A percentile compares a stretch with the other conserved stretches of the same genome.
These are phyloP conservation scores for Lophius americanus DNA, from an alignment of 2,797 vertebrate genomes.

Conservation along the genomic window DNA sequence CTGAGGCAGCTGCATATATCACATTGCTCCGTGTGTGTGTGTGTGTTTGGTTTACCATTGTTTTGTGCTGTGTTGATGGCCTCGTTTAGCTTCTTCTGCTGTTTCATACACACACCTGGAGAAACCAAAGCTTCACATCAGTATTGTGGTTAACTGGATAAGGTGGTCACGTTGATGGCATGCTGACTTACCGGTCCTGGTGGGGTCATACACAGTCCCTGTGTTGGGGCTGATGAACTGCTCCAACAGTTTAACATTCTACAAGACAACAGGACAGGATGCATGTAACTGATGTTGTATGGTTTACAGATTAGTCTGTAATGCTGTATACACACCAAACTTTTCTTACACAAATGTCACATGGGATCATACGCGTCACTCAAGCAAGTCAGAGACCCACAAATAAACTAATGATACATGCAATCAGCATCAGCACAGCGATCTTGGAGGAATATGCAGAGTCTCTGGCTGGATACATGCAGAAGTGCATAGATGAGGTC, in stretches of 20 bases:
- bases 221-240: conserved; percentile 90
- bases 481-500: too few species aligned
- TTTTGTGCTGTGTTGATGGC: conserved; percentile 84
- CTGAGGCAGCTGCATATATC: not conserved
- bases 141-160: not conserved
- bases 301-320: too few species aligned
- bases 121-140: conserved; percentile 5
- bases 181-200: conserved; percentile 83
- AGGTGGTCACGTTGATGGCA: not conserved
- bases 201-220: conserved; percentile 84
- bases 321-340: too few species aligned
- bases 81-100: conserved; percentile 82
- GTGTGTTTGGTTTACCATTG: conserved; percentile 75
- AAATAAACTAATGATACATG: too few species aligned
- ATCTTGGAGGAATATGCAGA: too few species aligned
- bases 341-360: too few species aligned
- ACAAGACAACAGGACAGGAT: not conserved
- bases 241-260: conserved; percentile 91
- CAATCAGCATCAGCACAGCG: too few species aligned
- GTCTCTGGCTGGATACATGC: too few species aligned
- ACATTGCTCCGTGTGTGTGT: not conserved
- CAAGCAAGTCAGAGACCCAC: too few species aligned
- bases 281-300: too few species aligned
- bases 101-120: conserved; percentile 90
- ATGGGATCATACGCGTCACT: too few species aligned